Conservation (phyloP, 2,113 vertebrate genomes). For the Eublepharis macularius region DNA sequence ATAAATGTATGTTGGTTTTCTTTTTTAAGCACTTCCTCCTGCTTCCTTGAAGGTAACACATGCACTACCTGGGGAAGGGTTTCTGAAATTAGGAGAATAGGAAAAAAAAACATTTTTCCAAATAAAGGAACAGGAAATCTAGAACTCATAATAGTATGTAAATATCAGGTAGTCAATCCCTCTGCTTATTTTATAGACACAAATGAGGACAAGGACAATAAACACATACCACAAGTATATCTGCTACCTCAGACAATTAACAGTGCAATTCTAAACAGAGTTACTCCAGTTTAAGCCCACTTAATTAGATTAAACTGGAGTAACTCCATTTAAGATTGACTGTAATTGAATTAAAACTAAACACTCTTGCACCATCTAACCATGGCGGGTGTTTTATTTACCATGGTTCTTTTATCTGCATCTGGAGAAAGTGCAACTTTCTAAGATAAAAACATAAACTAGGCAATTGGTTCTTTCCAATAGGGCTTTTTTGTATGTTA, state of each 20-base stretch:
- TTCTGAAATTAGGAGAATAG: neutral
- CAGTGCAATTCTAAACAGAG: no score
- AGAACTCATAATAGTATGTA: neutral
- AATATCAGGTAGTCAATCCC: neutral
- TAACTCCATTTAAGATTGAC: no score
- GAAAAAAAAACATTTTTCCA: neutral
- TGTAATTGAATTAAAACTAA: neutral
- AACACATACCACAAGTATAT: neutral
- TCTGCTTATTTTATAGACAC: slow-evolving; percentile 2
- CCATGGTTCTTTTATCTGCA: slow-evolving; percentile 8
- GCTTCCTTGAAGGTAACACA: neutral
- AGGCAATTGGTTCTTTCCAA: neutral
- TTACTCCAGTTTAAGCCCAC: no score
- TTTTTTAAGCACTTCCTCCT: neutral
- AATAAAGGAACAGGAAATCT: neutral
- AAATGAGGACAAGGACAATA: slow-evolving; percentile 35
- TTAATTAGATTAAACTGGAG: no score
- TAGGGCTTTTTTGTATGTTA: neutral
- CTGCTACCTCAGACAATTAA: neutral
- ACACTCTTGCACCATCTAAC: neutral
- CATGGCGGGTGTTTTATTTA: neutral
- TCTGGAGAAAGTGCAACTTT: slow-evolving; percentile 10
- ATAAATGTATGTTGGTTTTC: neutral
- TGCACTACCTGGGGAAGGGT: neutral
- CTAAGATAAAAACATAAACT: slow-evolving; percentile 24